Base-by-base conservation (phyloP, 1,140 invertebrate genomes). In the Magallana ariakensis region DNA sequence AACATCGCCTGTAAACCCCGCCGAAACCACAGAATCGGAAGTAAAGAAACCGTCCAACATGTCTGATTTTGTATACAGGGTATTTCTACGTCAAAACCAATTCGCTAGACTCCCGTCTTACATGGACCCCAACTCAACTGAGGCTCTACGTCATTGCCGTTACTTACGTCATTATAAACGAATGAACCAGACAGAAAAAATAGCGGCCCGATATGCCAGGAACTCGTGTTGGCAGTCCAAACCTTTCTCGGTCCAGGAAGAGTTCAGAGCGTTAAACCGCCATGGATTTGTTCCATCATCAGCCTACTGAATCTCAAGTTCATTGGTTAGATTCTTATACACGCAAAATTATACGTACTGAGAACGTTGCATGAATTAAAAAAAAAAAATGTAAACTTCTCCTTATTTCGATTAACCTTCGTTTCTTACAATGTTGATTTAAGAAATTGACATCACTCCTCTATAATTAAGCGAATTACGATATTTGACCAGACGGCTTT, bases 11-110 rank as follows among this genome's bases (percentile, higher is more conserved):
- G 33, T 46, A 46, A 46, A 46, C 33, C 54, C 80, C 16, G 19
- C 13, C 9, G 54, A 82, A 82, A 54, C 19, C 16, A 55, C n/a
- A 54, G 80, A 82, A 13, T 4, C n/a, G 80, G 80, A 55, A 8
- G 10, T 82, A 55, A 82, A 82, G 46, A 82, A 82, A 56, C 80
- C 80, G 46, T 54, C 46, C 0, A 82, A 82, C 46, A 82, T 82
- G 80, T 82, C 80, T 2, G 80, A 82, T n/a, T 82, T 82, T 22
- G 80, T 82, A 16, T 82, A 55, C 80, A 54, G 80, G 16, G 80
- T 82, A 16, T 82, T 82, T 82, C 46, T 82, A 22, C 53, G 80
- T 16, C 80, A 82, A 56, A 82, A 82, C 19, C 54, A 54, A 54
- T 82, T 82, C 54, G n/a, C 80, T n/a, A 82, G 55, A 54, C 80